phyloP scores from a whole-genome alignment of 2,797 vertebrate species.

The Aldrovandia affinis region DNA sequence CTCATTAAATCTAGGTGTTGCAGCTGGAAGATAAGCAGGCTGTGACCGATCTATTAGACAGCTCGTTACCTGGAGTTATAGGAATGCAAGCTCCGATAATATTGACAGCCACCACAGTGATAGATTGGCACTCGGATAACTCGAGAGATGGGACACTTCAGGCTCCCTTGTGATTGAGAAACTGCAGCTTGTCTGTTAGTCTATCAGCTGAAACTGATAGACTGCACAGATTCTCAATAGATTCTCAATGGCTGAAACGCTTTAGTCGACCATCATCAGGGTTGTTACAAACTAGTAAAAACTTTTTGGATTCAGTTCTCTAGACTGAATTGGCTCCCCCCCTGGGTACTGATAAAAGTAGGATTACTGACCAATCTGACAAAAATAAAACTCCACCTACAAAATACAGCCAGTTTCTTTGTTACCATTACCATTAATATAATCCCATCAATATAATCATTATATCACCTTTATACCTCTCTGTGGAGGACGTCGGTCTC shows the following conservation, averaged over 20 bases:
- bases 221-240: no score
- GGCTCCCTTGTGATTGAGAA: background rate
- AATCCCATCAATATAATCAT: no score
- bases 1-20: slow-evolving; percentile 67
- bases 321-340: no score
- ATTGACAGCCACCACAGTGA: slow-evolving; percentile 29
- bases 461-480: no score
- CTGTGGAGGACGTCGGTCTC: no score
- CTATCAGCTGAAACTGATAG: background rate
- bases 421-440: no score
- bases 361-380: background rate
- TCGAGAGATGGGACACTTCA: background rate
- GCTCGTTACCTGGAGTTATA: slow-evolving; percentile 67
- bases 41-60: slow-evolving; percentile 53
- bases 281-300: background rate
- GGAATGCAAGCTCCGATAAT: slow-evolving; percentile 45
- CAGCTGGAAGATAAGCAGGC: slow-evolving; percentile 66
- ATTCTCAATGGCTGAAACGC: background rate
- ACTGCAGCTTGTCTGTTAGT: background rate
- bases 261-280: background rate
- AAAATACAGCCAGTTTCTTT: background rate
- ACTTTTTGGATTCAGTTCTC: no score
- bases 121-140: background rate
- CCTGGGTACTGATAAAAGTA: background rate
- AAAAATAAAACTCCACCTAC: background rate